A percentile compares a stretch with the other conserved stretches of the same genome.
These are phyloP conservation scores for Venustoraphidia nigricollis DNA, from an alignment of 2,888 invertebrate species.

Conservation along the genomic window DNA sequence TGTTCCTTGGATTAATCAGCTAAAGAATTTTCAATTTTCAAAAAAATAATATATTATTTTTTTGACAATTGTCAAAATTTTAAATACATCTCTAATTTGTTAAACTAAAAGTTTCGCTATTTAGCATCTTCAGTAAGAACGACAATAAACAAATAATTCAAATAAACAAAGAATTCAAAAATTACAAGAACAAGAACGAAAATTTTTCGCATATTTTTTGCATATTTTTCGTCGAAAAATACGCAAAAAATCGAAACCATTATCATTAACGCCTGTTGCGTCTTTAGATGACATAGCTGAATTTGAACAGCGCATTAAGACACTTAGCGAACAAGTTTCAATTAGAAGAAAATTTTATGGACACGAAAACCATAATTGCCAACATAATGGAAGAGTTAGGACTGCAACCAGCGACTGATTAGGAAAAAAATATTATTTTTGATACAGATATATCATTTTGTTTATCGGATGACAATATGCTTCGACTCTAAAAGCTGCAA, in stretches of 20 bases:
- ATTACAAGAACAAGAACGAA: conserved; percentile 36
- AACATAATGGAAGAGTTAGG: conserved; percentile 24
- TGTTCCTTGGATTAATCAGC: too few species aligned
- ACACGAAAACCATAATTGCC: conserved; percentile 25
- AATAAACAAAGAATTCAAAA: conserved; percentile 31
- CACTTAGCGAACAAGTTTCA: conserved; percentile 42
- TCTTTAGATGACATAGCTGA: conserved; percentile 41
- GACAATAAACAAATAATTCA: too few species aligned
- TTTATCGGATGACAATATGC: conserved; percentile 45
- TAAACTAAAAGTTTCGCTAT: too few species aligned
- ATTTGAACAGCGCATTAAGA: conserved; percentile 40
- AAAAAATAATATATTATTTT: too few species aligned
- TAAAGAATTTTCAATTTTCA: too few species aligned
- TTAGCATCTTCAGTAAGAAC: too few species aligned
- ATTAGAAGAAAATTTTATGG: conserved; percentile 27
- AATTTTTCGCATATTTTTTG: too few species aligned
- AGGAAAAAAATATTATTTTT: conserved; percentile 26
- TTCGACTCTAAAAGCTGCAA: conserved; percentile 37
- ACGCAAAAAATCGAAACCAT: conserved; percentile 33
- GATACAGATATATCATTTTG: conserved; percentile 33
- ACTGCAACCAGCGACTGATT: conserved; percentile 23
- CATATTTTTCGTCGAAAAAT: conserved; percentile 36
- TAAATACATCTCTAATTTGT: too few species aligned
- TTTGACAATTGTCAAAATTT: too few species aligned
- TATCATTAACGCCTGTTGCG: conserved; percentile 39